phyloP scores from a whole-genome alignment of 2,797 vertebrate species.

The Jordanella pulchra region DNA sequence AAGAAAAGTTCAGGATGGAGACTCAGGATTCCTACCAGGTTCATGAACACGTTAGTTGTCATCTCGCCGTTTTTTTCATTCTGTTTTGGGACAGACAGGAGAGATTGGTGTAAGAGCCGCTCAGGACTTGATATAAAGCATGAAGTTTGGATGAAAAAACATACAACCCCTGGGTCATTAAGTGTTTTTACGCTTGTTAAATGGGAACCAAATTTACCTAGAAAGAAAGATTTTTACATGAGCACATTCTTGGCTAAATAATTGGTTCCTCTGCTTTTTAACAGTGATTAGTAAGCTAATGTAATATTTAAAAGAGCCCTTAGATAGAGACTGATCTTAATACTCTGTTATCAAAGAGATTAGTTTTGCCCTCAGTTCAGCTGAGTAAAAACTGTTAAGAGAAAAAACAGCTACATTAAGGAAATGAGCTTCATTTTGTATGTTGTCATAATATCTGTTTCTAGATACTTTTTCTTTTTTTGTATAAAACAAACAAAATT shows the following conservation, averaged over 20 bases:
- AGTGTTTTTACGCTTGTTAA: background rate
- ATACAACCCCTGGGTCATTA: background rate
- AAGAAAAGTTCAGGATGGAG: background rate
- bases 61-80: constrained; percentile 83
- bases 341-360: no score
- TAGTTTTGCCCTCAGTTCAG: background rate
- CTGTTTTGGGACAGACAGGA: constrained; percentile 51
- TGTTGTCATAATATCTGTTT: background rate
- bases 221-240: background rate
- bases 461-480: background rate
- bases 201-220: background rate
- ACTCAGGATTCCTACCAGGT: constrained; percentile 74
- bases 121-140: no score
- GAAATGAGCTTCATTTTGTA: background rate
- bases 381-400: background rate
- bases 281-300: background rate
- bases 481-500: no score
- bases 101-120: background rate
- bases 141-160: background rate
- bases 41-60: constrained; percentile 86
- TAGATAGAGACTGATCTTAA: no score
- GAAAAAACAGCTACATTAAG: background rate
- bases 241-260: background rate
- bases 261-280: background rate
- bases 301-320: background rate